phyloP scores from a whole-genome alignment of 2,797 vertebrate species.

The Rallus crepitans region DNA sequence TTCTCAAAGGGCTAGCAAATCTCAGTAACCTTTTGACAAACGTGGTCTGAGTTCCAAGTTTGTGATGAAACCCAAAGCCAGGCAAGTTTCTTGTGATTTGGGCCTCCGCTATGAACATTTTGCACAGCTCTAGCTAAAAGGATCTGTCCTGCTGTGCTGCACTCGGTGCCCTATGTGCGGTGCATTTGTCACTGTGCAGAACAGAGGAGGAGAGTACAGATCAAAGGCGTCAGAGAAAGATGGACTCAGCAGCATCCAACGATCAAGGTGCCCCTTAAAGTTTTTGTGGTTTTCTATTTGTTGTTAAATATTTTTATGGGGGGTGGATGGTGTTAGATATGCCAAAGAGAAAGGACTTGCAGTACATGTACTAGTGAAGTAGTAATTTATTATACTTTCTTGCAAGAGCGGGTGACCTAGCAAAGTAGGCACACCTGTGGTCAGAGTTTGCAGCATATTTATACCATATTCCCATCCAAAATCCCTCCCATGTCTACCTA shows the following conservation, averaged over 20 bases:
- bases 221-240: conserved; percentile 38
- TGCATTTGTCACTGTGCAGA: conserved; percentile 33
- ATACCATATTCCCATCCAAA: too few species aligned
- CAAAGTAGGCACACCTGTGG: too few species aligned
- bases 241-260: conserved; percentile 41
- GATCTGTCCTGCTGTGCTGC: conserved; percentile 70
- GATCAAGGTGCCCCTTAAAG: conserved; percentile 64
- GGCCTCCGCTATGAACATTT: conserved; percentile 70
- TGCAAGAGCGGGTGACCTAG: too few species aligned
- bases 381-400: too few species aligned
- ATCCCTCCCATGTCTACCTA: too few species aligned
- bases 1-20: conserved; percentile 56
- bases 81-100: conserved; percentile 67
- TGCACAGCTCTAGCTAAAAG: conserved; percentile 65
- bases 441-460: too few species aligned
- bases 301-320: conserved; percentile 43
- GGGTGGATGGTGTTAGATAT: neutral
- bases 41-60: conserved; percentile 57
- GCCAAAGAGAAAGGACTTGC: too few species aligned
- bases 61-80: conserved; percentile 52
- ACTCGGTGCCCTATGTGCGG: conserved; percentile 48
- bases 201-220: conserved; percentile 35
- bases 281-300: conserved; percentile 38
- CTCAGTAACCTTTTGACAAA: conserved; percentile 59
- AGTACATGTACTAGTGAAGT: too few species aligned